Evolutionary conservation across 2,797 vertebrate genomes (phyloP).

Genomic region (Eurystomus glaucurus): DNA sequence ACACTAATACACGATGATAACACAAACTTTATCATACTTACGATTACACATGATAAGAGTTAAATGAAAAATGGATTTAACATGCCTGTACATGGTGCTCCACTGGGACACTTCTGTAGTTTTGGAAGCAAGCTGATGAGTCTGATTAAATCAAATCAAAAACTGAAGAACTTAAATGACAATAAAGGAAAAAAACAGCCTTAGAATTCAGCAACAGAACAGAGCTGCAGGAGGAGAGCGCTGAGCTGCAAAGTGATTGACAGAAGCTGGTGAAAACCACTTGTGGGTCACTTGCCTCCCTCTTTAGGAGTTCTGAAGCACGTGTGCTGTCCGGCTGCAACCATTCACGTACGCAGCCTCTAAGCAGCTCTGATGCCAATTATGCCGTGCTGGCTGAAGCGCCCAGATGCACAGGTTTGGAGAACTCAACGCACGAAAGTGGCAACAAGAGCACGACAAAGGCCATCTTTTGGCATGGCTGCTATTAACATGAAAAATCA

Average conservation of each 20-base stretch:
- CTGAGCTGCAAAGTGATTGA: not conserved
- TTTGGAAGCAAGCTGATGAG: not conserved
- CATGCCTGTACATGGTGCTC: not conserved
- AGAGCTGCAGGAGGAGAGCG: not conserved
- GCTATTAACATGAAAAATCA: rapidly evolving
- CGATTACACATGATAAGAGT: not conserved
- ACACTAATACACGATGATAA: rapidly evolving
- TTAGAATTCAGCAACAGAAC: not conserved
- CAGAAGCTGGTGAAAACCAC: not conserved
- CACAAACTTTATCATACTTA: not conserved
- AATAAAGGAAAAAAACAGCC: not conserved
- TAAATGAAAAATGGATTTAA: not conserved
- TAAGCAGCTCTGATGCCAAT: rapidly evolving
- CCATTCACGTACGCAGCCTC: rapidly evolving
- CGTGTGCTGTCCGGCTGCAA: not conserved
- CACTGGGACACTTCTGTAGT: not conserved
- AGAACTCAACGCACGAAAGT: not conserved
- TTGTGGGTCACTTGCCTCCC: not conserved
- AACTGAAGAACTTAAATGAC: not conserved
- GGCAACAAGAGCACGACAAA: not conserved
- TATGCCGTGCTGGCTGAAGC: rapidly evolving
- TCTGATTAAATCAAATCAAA: not conserved
- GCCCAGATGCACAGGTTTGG: not conserved
- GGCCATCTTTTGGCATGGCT: not conserved
- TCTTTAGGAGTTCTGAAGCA: not conserved